phyloP scores from a whole-genome alignment of 2,113 vertebrate genomes.

The Craseonycteris thonglongyai region DNA sequence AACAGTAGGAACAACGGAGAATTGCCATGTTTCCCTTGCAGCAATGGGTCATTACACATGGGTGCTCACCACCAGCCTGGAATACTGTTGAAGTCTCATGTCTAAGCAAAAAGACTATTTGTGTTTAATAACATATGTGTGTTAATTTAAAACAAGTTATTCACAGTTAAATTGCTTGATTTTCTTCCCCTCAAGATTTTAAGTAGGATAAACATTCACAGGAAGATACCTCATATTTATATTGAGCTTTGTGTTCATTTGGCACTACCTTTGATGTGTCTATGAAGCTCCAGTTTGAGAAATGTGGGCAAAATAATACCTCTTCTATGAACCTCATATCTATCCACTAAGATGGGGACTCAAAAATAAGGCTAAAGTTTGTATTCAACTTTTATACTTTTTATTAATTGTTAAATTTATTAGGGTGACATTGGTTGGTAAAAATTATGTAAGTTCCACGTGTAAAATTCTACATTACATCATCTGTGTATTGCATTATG shows the following conservation, averaged over 20 bases:
- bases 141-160: background rate
- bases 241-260: background rate
- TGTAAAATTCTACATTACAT: too few relatives aligned
- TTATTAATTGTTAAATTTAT: too few relatives aligned
- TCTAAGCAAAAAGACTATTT: background rate
- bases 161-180: background rate
- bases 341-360: background rate
- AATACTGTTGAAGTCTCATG: background rate
- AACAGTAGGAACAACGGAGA: background rate
- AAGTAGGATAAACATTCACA: background rate
- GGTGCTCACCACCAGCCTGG: background rate
- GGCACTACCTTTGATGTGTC: background rate
- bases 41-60: background rate
- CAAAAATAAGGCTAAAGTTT: background rate
- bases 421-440: too few relatives aligned
- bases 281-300: background rate
- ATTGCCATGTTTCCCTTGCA: background rate
- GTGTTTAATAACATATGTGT: background rate
- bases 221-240: background rate
- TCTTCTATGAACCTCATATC: background rate
- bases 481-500: too few relatives aligned
- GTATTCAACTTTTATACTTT: background rate
- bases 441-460: too few relatives aligned
- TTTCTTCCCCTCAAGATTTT: background rate
- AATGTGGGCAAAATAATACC: background rate